Evolutionary conservation across 2,113 vertebrate species (phyloP).

Genomic region (Apteryx owenii): DNA sequence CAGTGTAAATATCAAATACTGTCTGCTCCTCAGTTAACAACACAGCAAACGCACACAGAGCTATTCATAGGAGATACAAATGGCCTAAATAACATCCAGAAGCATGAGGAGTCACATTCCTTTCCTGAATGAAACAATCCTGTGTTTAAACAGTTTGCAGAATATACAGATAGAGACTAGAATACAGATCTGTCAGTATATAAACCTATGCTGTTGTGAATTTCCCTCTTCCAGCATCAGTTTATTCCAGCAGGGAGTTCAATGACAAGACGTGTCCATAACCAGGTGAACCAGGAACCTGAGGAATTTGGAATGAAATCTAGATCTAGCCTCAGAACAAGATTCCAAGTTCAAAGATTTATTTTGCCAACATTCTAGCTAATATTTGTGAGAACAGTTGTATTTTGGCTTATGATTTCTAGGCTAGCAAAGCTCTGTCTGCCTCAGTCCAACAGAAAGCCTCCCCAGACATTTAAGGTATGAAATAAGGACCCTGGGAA

Average conservation of each 20-base stretch:
- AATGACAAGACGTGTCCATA: background rate
- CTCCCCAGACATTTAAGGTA: background rate
- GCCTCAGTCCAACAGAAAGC: background rate
- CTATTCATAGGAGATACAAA: background rate
- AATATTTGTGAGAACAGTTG: background rate
- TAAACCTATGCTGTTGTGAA: background rate
- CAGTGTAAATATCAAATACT: background rate
- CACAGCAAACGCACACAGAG: background rate
- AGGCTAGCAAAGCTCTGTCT: background rate
- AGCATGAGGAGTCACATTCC: background rate
- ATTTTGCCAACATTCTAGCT: background rate
- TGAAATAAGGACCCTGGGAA: background rate
- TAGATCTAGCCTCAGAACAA: background rate
- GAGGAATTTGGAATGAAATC: background rate
- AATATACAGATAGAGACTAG: background rate
- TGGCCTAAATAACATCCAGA: background rate
- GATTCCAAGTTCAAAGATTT: background rate
- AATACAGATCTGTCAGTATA: background rate
- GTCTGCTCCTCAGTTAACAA: background rate
- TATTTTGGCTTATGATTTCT: background rate
- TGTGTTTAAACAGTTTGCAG: background rate
- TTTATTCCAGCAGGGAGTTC: background rate
- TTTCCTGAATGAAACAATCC: background rate
- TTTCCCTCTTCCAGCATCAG: background rate
- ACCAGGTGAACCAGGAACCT: fast-evolving